Conservation (phyloP, 2,113 vertebrate species). For the Rhineura floridana region DNA sequence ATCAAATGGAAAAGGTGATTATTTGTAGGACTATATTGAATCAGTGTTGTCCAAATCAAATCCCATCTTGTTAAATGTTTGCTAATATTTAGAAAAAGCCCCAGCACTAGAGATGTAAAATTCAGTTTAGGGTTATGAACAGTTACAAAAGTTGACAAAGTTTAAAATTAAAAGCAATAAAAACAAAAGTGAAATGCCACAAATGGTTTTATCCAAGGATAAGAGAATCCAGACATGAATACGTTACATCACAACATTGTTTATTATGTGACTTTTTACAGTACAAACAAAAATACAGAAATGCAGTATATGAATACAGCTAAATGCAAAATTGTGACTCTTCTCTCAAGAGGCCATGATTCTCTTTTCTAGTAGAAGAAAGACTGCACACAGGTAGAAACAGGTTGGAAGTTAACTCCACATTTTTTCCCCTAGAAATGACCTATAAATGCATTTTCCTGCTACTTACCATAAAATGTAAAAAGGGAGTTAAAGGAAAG, state of each 20-base stretch:
- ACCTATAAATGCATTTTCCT: conserved; percentile 81
- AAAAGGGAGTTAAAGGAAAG: conserved; percentile 83
- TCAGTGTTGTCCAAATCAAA: neutral
- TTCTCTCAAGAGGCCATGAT: conserved; percentile 81
- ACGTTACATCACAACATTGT: conserved; percentile 89
- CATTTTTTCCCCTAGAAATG: conserved; percentile 78
- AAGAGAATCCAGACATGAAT: conserved; percentile 26
- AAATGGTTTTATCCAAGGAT: neutral
- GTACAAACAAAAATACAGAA: conserved; percentile 99
- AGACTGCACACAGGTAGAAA: conserved; percentile 84
- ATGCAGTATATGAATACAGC: conserved; percentile 96
- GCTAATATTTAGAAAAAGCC: neutral
- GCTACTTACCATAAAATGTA: conserved; percentile 86
- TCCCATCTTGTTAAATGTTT: neutral
- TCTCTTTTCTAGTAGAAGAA: conserved; percentile 84
- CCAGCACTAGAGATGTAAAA: neutral
- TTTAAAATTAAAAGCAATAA: neutral
- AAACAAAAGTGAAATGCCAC: neutral
- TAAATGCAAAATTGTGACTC: conserved; percentile 84
- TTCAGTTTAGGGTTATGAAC: neutral
- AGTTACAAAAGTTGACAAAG: neutral
- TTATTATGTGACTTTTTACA: conserved; percentile 99
- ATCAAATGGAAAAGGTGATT: neutral
- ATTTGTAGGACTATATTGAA: neutral
- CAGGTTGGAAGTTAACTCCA: conserved; percentile 79